These are phyloP conservation scores for Mycetomoellerius zeteki DNA, from an alignment of 1,140 invertebrate species.

Conservation along the genomic window DNA sequence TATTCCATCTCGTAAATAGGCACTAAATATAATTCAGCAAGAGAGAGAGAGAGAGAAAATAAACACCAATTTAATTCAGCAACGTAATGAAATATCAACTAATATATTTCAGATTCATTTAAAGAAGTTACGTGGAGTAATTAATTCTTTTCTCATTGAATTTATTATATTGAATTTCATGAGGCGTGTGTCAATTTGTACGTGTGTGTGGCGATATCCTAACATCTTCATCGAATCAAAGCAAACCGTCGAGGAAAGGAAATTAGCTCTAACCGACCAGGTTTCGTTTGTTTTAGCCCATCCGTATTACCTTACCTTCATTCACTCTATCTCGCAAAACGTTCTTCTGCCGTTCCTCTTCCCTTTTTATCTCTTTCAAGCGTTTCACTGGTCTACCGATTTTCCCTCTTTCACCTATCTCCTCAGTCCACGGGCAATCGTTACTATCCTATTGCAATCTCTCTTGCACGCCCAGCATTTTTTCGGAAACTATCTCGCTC, in stretches of 20 bases:
- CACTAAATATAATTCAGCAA: neutral
- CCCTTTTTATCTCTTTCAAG: conserved; percentile 37
- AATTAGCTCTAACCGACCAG: conserved; percentile 74
- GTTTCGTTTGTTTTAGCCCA: conserved; percentile 69
- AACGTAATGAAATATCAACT: neutral
- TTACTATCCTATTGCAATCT: conserved; percentile 73
- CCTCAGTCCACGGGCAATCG: conserved; percentile 21
- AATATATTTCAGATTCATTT: neutral
- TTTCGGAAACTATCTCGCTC: conserved; percentile 78
- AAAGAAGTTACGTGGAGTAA: neutral
- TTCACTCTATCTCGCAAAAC: conserved; percentile 48
- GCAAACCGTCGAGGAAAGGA: conserved; percentile 60
- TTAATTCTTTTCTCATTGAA: neutral
- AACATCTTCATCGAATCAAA: conserved; percentile 46
- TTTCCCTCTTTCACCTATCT: conserved; percentile 44
- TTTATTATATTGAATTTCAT: neutral
- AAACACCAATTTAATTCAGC: neutral
- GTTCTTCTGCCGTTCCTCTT: conserved; percentile 37
- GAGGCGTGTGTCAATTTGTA: neutral
- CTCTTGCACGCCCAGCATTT: conserved; percentile 80
- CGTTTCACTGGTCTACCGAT: conserved; percentile 17
- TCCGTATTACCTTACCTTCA: conserved; percentile 60
- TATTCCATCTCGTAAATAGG: conserved; percentile 1
- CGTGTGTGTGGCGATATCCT: neutral
- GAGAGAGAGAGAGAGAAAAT: no score